Evolutionary conservation across 2,888 invertebrate species (phyloP).

Genomic region (Sabellastarte sp.): DNA sequence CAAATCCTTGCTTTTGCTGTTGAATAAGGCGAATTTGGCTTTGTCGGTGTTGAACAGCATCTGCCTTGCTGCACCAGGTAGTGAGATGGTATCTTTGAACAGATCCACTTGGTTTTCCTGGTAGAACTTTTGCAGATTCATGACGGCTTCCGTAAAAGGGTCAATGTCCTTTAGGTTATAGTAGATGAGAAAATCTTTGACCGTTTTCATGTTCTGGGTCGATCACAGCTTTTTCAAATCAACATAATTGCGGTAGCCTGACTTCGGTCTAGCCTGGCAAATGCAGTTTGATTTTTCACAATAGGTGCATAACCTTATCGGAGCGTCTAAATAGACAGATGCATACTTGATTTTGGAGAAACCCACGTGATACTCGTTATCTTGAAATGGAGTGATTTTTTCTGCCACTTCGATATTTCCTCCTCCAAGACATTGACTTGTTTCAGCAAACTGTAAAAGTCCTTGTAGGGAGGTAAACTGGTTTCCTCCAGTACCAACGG

Average conservation of each 20-base stretch:
- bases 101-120: conserved; percentile 25
- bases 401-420: not conserved
- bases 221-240: conserved; percentile 12
- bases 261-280: too few species aligned
- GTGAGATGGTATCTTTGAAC: conserved; percentile 26
- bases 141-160: conserved; percentile 28
- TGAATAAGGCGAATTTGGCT: conserved; percentile 25
- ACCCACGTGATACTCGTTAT: too few species aligned
- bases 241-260: conserved; percentile 2
- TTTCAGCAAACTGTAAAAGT: not conserved
- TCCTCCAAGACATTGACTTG: not conserved
- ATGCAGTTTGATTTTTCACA: too few species aligned
- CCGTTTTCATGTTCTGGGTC: conserved; percentile 19
- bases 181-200: conserved; percentile 31
- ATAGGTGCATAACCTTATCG: too few species aligned
- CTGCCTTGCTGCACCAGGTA: conserved; percentile 27
- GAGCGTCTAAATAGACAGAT: too few species aligned
- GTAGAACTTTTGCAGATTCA: conserved; percentile 22
- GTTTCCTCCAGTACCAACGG: not conserved
- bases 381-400: too few species aligned
- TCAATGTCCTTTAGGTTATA: conserved; percentile 30
- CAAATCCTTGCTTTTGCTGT: conserved; percentile 26
- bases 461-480: not conserved
- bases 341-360: too few species aligned
- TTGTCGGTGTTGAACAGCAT: conserved; percentile 21